Evolutionary conservation across 2,797 vertebrate genomes (phyloP).

Genomic region (Zonotrichia albicollis): DNA sequence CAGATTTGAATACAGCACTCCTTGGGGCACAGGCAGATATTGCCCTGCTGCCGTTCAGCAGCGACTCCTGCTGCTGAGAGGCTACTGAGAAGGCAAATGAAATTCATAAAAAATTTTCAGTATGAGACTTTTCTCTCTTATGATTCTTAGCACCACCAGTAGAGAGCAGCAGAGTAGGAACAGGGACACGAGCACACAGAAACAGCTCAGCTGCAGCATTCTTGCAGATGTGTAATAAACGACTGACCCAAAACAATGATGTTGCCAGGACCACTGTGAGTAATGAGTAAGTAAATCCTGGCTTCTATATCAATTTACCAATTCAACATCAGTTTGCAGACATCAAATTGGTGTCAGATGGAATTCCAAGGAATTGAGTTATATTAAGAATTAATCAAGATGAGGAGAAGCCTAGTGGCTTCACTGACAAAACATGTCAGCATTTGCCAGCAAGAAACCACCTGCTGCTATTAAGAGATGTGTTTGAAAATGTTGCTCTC

Average conservation of each 20-base stretch:
- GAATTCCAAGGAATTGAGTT: background rate
- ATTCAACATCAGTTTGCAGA: background rate
- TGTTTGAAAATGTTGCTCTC: background rate
- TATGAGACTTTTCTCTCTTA: background rate
- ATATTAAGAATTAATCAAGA: background rate
- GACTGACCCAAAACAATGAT: background rate
- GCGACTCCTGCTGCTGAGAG: background rate
- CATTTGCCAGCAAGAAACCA: background rate
- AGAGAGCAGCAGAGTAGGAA: background rate
- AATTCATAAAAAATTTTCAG: background rate
- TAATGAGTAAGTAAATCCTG: background rate
- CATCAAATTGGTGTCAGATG: background rate
- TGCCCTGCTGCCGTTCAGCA: background rate
- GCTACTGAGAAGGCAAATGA: background rate
- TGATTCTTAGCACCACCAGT: background rate
- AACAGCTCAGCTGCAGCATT: background rate
- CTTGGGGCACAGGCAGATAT: background rate
- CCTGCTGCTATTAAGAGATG: background rate
- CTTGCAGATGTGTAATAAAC: background rate
- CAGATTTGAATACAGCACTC: background rate
- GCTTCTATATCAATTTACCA: background rate
- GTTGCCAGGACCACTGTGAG: background rate
- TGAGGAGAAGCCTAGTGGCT: background rate
- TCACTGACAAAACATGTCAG: background rate
- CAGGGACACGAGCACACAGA: accelerated